phyloP scores from a whole-genome alignment of 2,113 vertebrate species.

The Hippopotamus amphibius region DNA sequence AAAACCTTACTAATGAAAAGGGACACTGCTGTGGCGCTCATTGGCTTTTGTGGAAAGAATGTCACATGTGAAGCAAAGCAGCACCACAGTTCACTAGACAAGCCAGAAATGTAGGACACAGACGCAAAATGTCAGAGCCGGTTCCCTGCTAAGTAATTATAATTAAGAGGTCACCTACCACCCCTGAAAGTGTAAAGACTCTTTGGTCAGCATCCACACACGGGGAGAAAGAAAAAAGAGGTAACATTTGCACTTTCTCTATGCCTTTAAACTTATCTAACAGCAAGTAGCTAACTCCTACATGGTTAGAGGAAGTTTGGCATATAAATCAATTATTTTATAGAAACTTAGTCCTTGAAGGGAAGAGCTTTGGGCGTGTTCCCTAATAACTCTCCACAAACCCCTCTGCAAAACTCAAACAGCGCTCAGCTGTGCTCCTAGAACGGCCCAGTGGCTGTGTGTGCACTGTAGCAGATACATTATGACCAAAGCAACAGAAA shows the following conservation, averaged over 20 bases:
- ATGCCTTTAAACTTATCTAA: not conserved
- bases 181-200: not conserved
- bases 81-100: not conserved
- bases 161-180: not conserved
- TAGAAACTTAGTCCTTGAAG: conserved; percentile 27
- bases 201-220: not conserved
- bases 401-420: conserved; percentile 2
- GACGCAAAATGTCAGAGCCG: conserved; percentile 31
- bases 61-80: conserved; percentile 56
- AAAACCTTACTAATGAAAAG: conserved; percentile 76
- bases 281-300: not conserved
- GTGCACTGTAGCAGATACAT: not conserved
- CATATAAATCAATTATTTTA: conserved; percentile 34
- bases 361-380: not conserved
- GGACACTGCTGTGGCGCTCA: conserved; percentile 67
- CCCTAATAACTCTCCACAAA: not conserved
- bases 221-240: not conserved
- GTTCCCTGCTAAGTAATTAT: conserved; percentile 21
- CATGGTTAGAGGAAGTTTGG: not conserved
- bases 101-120: not conserved
- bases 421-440: not conserved
- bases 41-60: conserved; percentile 65
- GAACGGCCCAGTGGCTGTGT: not conserved
- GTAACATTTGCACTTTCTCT: not conserved
- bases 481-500: not conserved